These are phyloP conservation scores for Nycticorax nycticorax DNA, from an alignment of 2,113 vertebrate species.

Conservation along the genomic window DNA sequence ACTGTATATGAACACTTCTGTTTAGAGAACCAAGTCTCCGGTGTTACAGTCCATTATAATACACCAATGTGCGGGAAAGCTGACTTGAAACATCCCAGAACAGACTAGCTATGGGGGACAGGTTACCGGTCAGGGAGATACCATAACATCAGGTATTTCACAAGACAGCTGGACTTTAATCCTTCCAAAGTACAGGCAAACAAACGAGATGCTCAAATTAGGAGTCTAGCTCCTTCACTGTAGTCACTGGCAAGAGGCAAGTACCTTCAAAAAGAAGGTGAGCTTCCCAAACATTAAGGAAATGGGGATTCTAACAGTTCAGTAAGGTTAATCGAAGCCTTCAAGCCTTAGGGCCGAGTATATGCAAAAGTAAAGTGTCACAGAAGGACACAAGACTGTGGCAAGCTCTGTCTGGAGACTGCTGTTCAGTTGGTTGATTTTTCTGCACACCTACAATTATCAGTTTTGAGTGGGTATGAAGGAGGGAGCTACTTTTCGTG, in stretches of 20 bases:
- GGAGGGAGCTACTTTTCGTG: neutral
- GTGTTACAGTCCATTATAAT: accelerated
- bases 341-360: neutral
- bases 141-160: neutral
- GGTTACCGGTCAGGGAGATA: neutral
- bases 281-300: neutral
- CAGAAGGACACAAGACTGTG: neutral
- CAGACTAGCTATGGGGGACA: neutral
- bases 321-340: neutral
- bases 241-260: neutral
- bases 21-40: too few species aligned
- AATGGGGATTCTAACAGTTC: neutral
- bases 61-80: neutral
- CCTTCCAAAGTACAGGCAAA: neutral
- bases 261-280: neutral
- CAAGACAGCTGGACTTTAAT: neutral
- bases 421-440: neutral
- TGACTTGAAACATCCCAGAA: accelerated
- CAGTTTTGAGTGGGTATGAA: neutral
- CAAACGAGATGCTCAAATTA: neutral
- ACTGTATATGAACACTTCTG: neutral
- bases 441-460: neutral
- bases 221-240: neutral
- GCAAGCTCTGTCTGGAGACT: neutral
- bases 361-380: neutral